Evolutionary conservation across 2,797 vertebrate genomes (phyloP), one percentile per base, ranked within the genome.

Genomic region (Balearica regulorum): DNA sequence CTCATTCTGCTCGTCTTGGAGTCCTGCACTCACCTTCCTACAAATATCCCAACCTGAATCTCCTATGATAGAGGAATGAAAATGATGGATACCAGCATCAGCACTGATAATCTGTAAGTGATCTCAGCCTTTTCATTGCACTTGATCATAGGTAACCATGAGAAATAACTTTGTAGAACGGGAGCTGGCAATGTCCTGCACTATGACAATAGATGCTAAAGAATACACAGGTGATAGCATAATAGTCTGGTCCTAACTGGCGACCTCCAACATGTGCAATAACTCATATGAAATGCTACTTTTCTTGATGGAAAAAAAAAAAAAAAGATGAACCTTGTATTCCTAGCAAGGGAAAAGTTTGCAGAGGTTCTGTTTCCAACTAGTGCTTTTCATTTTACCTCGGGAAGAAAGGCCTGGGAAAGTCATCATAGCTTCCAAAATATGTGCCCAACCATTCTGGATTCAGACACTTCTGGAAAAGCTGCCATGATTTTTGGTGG

Each of bases 391-490:
- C 44, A 76, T 85, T 95, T 96, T 81, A 9, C 25, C 35, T 77
- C 0, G 0, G 49, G 58, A 87, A 66, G 55, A 82, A 91, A 91
- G 43, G 43, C 58, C 75, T 92, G 83, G 57, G 83, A 90, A 96
- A 89, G 35, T 70, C 81, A 87, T 76, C 72, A 89, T 21, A 85
- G 7, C 82, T 89, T 92, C 71, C 72, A 87, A 94, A 94, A 71
- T 37, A 78, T 20, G 31, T 46, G 69, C 9, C 18, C 16, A 58
- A 37, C 57, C 46, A 41, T 83, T 88, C 39, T 69, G 82, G 76
- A 89, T 65, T 55, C 6, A 16, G 44, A 83, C 19, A 48, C 33
- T 85, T 87, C 58, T 25, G 66, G 58, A 97, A 82, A 19, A 88
- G 39, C 28, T 92, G 44, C 60, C 60, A 37, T 71, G 83, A 89